phyloP scores from a whole-genome alignment of 2,113 vertebrate species.

The Calyptomena viridis region DNA sequence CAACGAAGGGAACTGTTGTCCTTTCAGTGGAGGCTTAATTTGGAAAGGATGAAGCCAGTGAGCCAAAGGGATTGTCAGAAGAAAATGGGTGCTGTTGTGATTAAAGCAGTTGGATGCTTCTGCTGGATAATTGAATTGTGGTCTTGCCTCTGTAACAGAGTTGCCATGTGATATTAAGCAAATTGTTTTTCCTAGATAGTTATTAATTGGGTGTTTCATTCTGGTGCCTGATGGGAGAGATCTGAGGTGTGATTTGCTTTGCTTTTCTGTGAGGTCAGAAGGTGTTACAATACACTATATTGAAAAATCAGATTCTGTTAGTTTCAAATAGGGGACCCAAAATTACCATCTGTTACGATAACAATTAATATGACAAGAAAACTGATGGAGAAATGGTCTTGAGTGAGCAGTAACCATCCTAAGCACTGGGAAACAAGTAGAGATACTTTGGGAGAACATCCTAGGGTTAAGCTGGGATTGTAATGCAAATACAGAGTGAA shows the following conservation, averaged over 20 bases:
- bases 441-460: background rate
- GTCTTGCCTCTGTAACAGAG: background rate
- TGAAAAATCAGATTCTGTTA: background rate
- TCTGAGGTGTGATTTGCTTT: background rate
- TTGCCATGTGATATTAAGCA: constrained; percentile 19
- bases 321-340: background rate
- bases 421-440: rapidly evolving
- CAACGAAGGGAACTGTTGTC: background rate
- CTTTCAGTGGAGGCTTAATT: background rate
- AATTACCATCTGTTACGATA: background rate
- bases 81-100: background rate
- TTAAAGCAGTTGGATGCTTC: constrained; percentile 26
- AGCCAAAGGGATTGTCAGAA: background rate
- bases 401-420: background rate
- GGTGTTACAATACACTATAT: background rate
- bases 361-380: background rate
- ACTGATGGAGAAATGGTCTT: background rate
- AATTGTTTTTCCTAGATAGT: constrained; percentile 10
- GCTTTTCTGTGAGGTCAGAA: background rate
- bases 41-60: background rate
- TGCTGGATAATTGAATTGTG: constrained; percentile 23
- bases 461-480: background rate
- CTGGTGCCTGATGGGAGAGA: background rate
- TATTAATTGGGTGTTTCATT: constrained; percentile 16
- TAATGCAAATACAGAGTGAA: background rate